A percentile compares a stretch with the other conserved stretches of the same genome.
These are phyloP conservation scores for Heliconius ismenius DNA, from an alignment of 2,888 invertebrate species.

Conservation along the genomic window DNA sequence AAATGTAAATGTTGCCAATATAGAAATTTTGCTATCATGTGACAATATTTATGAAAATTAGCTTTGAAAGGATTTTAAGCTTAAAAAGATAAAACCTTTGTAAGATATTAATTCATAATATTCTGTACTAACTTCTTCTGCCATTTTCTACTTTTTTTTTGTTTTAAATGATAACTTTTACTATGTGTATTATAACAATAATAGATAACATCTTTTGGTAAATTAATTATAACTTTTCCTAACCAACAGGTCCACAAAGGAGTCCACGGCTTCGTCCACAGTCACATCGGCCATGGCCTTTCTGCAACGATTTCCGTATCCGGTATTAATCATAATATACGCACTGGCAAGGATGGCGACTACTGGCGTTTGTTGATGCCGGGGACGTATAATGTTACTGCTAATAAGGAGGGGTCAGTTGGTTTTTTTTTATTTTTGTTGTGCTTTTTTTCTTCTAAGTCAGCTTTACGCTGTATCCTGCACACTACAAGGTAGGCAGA, in stretches of 20 bases:
- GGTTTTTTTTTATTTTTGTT: background rate
- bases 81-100: too few species aligned
- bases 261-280: conserved; percentile 91
- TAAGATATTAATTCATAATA: too few species aligned
- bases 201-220: background rate
- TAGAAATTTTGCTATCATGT: too few species aligned
- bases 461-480: too few species aligned
- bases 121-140: too few species aligned
- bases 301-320: conserved; percentile 89
- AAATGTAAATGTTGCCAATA: too few species aligned
- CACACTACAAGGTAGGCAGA: too few species aligned
- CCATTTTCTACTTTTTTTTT: too few species aligned
- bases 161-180: too few species aligned
- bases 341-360: conserved; percentile 89
- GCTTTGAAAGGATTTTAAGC: too few species aligned
- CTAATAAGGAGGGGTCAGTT: conserved; percentile 29
- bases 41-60: too few species aligned
- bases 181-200: background rate
- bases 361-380: conserved; percentile 95
- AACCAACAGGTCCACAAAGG: conserved; percentile 89
- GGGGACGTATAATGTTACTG: conserved; percentile 91
- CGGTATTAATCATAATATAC: conserved; percentile 88
- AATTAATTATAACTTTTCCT: background rate
- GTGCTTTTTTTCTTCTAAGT: background rate
- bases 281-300: conserved; percentile 89